These are phyloP conservation scores for Yponomeuta evonymella DNA, from an alignment of 2,888 invertebrate genomes.

Conservation along the genomic window DNA sequence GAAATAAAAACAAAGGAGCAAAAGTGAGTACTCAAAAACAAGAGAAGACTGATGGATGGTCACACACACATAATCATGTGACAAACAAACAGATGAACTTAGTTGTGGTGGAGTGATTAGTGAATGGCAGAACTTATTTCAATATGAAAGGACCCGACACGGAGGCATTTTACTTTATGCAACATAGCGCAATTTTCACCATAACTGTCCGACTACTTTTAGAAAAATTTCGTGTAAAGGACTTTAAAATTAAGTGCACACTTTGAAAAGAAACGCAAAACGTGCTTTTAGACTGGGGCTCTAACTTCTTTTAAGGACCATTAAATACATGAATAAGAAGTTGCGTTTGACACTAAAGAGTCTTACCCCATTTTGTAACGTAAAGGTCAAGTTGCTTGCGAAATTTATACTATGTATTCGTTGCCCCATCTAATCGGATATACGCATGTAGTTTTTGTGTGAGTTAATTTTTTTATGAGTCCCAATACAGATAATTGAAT, in stretches of 20 bases:
- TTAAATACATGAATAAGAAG: not conserved
- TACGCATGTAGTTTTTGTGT: not conserved
- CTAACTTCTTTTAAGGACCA: not conserved
- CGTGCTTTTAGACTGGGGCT: not conserved
- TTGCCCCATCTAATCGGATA: not conserved
- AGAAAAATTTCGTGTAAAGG: not conserved
- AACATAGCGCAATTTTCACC: not conserved
- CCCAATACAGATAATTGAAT: too few relatives aligned
- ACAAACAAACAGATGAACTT: constrained; percentile 1
- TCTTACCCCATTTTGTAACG: not conserved
- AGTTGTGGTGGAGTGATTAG: too few relatives aligned
- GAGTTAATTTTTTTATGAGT: not conserved
- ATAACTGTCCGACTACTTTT: not conserved
- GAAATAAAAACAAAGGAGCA: constrained; percentile 5
- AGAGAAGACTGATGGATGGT: constrained; percentile 7
- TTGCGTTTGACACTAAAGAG: not conserved
- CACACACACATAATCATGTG: not conserved
- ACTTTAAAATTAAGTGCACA: not conserved
- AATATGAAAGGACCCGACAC: not conserved
- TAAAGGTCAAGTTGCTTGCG: not conserved
- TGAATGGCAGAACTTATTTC: not conserved
- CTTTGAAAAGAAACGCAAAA: not conserved
- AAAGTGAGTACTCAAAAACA: not conserved
- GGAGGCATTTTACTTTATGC: not conserved
- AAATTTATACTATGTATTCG: not conserved